Evolutionary conservation across 2,888 invertebrate genomes (phyloP).

Genomic region (Trisateles emortualis): DNA sequence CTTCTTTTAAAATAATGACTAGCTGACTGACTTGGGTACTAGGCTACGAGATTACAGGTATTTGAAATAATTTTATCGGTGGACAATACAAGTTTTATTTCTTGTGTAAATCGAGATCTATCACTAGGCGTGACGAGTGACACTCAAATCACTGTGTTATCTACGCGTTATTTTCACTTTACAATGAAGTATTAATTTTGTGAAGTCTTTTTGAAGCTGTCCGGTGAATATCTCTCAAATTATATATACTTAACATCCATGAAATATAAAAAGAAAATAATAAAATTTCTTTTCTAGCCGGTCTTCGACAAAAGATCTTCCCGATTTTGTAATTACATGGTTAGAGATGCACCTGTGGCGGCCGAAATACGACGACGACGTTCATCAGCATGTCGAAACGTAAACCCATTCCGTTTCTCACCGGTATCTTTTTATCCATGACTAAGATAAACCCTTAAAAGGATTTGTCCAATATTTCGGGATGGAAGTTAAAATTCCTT

Average conservation of each 20-base stretch:
- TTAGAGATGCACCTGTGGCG: constrained; percentile 38
- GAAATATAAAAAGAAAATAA: constrained; percentile 42
- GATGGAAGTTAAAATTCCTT: constrained; percentile 22
- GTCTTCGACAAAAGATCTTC: constrained; percentile 27
- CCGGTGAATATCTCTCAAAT: constrained; percentile 36
- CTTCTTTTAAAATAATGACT: background rate
- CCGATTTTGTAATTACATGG: constrained; percentile 46
- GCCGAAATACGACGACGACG: constrained; percentile 23
- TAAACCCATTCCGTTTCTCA: constrained; percentile 28
- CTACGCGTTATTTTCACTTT: background rate
- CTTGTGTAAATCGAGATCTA: too few relatives aligned
- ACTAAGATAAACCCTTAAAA: constrained; percentile 40
- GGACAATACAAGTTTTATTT: too few relatives aligned
- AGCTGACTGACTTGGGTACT: too few relatives aligned
- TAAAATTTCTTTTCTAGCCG: constrained; percentile 29
- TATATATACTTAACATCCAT: constrained; percentile 37
- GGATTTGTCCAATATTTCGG: constrained; percentile 17
- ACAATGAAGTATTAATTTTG: background rate
- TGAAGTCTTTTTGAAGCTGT: background rate
- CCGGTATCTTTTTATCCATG: constrained; percentile 35
- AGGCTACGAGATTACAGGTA: too few relatives aligned
- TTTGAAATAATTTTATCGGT: too few relatives aligned
- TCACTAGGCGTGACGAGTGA: too few relatives aligned
- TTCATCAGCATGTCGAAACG: constrained; percentile 42
- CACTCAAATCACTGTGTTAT: too few relatives aligned